phyloP scores from a whole-genome alignment of 2,113 vertebrate genomes.

The Asarcornis scutulata region DNA sequence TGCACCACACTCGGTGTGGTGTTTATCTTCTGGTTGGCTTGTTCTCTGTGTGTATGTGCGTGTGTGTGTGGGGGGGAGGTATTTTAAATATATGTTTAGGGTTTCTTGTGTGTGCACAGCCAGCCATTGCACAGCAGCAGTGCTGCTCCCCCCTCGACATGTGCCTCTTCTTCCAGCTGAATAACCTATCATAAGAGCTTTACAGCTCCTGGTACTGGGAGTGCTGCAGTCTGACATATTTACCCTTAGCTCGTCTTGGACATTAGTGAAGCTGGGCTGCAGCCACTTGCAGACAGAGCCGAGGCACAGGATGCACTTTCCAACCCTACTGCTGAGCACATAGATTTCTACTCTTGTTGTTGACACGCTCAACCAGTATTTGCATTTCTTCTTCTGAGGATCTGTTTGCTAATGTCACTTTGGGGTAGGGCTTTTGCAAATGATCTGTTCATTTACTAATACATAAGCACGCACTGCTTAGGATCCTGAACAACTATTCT shows the following conservation, averaged over 20 bases:
- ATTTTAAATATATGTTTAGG: not conserved
- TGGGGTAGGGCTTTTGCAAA: not conserved
- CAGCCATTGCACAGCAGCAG: no score
- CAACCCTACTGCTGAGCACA: not conserved
- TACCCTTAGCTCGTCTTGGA: not conserved
- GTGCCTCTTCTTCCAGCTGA: not conserved
- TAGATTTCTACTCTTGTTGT: accelerated
- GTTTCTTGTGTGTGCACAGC: no score
- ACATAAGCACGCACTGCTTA: accelerated
- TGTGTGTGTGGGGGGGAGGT: no score
- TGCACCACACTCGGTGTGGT: accelerated
- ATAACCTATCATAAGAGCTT: not conserved
- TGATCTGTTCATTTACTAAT: not conserved
- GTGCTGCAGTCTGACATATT: not conserved
- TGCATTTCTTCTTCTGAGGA: not conserved
- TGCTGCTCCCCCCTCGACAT: not conserved
- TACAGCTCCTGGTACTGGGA: no score
- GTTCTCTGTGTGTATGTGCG: not conserved
- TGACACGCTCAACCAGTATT: not conserved
- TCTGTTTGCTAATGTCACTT: no score
- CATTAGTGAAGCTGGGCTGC: not conserved
- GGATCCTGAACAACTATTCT: not conserved
- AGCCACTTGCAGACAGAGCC: not conserved
- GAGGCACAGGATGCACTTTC: not conserved
- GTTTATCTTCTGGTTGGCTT: not conserved